Base-by-base conservation (phyloP, 2,113 vertebrate genomes). In the Raja brachyura region DNA sequence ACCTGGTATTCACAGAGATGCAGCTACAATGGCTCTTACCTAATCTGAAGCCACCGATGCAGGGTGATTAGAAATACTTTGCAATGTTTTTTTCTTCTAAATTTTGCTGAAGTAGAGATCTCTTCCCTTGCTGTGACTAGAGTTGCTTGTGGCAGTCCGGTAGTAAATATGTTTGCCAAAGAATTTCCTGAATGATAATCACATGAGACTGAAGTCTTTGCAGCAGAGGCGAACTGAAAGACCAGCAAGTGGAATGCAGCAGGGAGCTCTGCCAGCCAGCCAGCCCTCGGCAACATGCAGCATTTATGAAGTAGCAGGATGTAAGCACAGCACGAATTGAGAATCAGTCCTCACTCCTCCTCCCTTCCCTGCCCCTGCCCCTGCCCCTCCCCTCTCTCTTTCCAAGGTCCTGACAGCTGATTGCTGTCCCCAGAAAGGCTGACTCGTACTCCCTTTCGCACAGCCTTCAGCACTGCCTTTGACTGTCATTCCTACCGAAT, bases 141-240 rank as follows among this genome's bases (percentile, higher is more conserved):
- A 25, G 56, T 22, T 61, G 59, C 59, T 66, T 81, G 79, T 56
- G 79, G 79, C 83, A 31, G 59, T 18, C 59, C 63, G 83, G 59
- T 88, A 48, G 90, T 74, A 74, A 92, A 54, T 25, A 7, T 54
- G 33, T 92, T 92, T 92, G 90, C 90, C 90, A 92, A 73, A 68
- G 66, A 70, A 92, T 92, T 92, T 73, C 90, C 90, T 73, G 66
- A 73, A 73, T 74, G 68, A 73, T 92, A 39, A 63, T 92, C 90
- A 74, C 90, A 92, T 54, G 90, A 92, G 90, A 5, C 3, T 39
- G 66, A 73, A 73, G 90, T 54, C 66, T 48, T 68, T 10, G 33
- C 90, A 54, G 90, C 90, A 92, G 66, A 54, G 88, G 88, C 63
- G 86, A 90, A 14, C 56, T 31, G 85, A 88, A 66, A 66, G n/a